Evolutionary conservation across 2,888 invertebrate genomes (phyloP).

Genomic region (Spodoptera littoralis): DNA sequence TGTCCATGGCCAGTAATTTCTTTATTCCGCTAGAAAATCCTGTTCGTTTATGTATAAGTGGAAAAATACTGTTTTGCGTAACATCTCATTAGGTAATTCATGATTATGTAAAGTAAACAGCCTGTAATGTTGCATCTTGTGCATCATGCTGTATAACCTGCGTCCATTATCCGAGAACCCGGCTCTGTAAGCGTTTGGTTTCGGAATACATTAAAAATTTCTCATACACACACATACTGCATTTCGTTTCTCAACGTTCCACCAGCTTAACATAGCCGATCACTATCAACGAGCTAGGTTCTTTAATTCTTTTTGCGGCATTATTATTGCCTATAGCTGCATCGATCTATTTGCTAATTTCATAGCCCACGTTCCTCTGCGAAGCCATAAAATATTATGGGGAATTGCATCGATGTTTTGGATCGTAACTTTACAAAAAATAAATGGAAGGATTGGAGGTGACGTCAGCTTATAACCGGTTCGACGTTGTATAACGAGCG

Average conservation of each 20-base stretch:
- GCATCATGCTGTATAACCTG: constrained; percentile 56
- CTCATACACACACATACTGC: constrained; percentile 36
- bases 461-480: constrained; percentile 58
- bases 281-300: constrained; percentile 25
- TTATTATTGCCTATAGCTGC: constrained; percentile 22
- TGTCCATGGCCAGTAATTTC: constrained; percentile 43
- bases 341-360: constrained; percentile 48
- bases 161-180: constrained; percentile 56
- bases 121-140: constrained; percentile 59
- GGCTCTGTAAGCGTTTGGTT: constrained; percentile 45
- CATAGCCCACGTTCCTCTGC: constrained; percentile 32
- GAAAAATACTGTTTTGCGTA: constrained; percentile 63
- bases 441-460: constrained; percentile 48
- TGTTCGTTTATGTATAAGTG: constrained; percentile 44
- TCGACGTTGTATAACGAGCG: constrained; percentile 54
- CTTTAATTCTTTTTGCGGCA: constrained; percentile 28
- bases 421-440: constrained; percentile 55
- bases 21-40: constrained; percentile 52
- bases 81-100: constrained; percentile 65
- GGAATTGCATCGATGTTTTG: constrained; percentile 52
- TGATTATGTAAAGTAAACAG: constrained; percentile 68
- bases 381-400: constrained; percentile 35
- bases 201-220: constrained; percentile 50
- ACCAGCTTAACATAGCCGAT: constrained; percentile 24
- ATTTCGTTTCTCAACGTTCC: constrained; percentile 37